These are phyloP conservation scores for Aphidoletes aphidimyza DNA, from an alignment of 2,888 invertebrate genomes.

Conservation along the genomic window DNA sequence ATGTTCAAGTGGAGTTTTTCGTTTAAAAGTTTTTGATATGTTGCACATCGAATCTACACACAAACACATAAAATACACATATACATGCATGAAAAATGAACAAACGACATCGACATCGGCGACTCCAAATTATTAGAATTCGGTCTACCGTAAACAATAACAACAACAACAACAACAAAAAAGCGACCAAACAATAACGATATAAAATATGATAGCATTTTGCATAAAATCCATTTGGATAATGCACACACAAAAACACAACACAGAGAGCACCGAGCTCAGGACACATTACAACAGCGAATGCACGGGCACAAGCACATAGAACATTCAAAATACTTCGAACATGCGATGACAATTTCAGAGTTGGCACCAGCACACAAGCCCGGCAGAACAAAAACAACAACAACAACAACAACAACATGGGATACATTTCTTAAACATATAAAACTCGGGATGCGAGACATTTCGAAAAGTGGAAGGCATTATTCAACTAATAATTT, in stretches of 20 bases:
- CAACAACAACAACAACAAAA: too few species aligned
- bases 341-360: conserved; percentile 16
- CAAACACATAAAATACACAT: too few species aligned
- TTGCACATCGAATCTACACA: background rate
- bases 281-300: background rate
- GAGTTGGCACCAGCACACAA: background rate
- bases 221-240: conserved; percentile 49
- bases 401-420: background rate
- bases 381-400: background rate
- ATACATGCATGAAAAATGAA: too few species aligned
- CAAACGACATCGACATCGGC: background rate
- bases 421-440: background rate
- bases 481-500: conserved; percentile 35
- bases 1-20: background rate
- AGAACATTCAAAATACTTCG: background rate
- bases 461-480: background rate
- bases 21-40: background rate
- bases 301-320: background rate
- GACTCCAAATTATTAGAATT: conserved; percentile 27
- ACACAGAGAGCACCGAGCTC: too few species aligned
- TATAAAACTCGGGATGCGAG: background rate
- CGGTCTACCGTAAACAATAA: conserved; percentile 38
- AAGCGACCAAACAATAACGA: conserved; percentile 22
- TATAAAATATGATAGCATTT: conserved; percentile 48
- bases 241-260: background rate